A percentile compares a stretch with the other conserved stretches of the same genome.
Evolutionary conservation across 37 sponge, comb jelly and placozoan genomes (phyloP).

Genomic region (Bolinopsis microptera): DNA sequence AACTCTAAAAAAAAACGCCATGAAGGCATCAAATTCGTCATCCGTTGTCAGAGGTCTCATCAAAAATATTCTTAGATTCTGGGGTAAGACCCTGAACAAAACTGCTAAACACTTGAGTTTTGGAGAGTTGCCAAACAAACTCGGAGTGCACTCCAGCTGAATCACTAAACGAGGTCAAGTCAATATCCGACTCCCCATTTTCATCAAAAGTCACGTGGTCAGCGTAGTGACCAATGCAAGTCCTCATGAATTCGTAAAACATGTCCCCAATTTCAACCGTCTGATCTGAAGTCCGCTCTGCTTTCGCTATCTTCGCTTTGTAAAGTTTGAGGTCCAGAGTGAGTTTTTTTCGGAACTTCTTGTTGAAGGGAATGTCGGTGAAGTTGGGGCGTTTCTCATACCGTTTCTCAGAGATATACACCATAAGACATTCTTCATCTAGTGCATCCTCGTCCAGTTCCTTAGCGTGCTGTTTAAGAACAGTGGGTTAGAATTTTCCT

Average conservation of each 20-base stretch:
- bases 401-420: constrained; percentile 27
- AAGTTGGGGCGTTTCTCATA: constrained; percentile 58
- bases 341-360: constrained; percentile 51
- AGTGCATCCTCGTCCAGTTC: constrained; percentile 51
- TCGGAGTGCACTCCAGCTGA: background rate
- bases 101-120: constrained; percentile 61
- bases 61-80: background rate
- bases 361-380: constrained; percentile 66
- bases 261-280: constrained; percentile 52
- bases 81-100: constrained; percentile 36
- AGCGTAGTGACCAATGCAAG: constrained; percentile 26
- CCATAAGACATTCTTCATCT: constrained; percentile 47
- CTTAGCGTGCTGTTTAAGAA: constrained; percentile 33
- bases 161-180: constrained; percentile 5
- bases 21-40: background rate
- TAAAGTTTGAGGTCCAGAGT: constrained; percentile 8
- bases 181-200: background rate
- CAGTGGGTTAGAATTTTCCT: too few species aligned
- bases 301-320: constrained; percentile 7
- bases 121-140: constrained; percentile 64
- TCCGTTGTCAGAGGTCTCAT: background rate
- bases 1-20: too few species aligned
- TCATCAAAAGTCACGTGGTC: constrained; percentile 60
- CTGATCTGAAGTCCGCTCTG: background rate
- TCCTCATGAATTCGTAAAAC: constrained; percentile 57